Evolutionary conservation across 92 coral and sea anemone genomes (phyloP).

Genomic region (Parazoanthus atlanticus): DNA sequence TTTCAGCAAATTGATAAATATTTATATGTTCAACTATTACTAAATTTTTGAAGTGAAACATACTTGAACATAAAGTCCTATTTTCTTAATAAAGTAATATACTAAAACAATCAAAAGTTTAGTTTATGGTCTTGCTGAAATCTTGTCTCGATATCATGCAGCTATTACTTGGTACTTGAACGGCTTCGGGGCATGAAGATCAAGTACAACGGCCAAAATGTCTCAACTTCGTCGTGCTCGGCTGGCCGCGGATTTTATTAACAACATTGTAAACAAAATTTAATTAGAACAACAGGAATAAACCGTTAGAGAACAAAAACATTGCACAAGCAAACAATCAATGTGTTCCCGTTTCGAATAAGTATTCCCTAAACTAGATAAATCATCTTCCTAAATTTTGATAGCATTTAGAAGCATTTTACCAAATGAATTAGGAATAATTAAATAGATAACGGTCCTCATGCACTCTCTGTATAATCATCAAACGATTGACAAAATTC

Average conservation of each 20-base stretch:
- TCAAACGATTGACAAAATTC: background rate
- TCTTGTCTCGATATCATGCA: background rate
- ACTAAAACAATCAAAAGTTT: too few species aligned
- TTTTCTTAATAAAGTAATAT: too few species aligned
- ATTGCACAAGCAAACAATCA: background rate
- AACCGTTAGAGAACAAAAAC: background rate
- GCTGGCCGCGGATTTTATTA: background rate
- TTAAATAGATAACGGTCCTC: too few species aligned
- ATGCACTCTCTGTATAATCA: background rate
- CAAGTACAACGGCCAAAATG: background rate
- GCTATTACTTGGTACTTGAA: background rate
- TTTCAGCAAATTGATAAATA: too few species aligned
- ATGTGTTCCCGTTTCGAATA: background rate
- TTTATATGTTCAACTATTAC: too few species aligned
- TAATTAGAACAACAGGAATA: background rate
- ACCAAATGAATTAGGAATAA: too few species aligned
- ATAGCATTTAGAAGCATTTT: background rate
- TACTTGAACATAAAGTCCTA: too few species aligned
- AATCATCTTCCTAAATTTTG: too few species aligned
- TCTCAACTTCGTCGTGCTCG: background rate
- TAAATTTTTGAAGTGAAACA: too few species aligned
- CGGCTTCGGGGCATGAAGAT: background rate
- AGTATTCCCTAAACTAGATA: background rate
- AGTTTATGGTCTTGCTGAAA: too few species aligned
- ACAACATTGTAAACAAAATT: background rate